phyloP scores from a whole-genome alignment of 1,140 invertebrate genomes.

The Heliconius hermathena region DNA sequence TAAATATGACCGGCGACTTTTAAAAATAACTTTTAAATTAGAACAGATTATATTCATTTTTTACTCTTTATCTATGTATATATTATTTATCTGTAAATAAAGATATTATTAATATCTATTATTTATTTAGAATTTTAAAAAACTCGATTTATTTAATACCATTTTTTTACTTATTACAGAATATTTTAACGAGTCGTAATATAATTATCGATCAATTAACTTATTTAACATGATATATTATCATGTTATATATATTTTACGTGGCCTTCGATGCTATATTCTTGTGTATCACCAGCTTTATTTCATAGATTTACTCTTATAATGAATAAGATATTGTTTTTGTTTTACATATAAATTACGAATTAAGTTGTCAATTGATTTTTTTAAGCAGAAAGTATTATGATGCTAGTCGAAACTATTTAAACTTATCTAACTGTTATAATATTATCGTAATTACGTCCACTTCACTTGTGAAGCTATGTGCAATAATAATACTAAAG shows the following conservation, averaged over 20 bases:
- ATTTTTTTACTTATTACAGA: background rate
- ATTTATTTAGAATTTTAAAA: background rate
- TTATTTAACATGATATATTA: slow-evolving; percentile 29
- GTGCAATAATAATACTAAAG: slow-evolving; percentile 60
- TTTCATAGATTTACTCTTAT: slow-evolving; percentile 14
- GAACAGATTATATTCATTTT: background rate
- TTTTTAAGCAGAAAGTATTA: slow-evolving; percentile 69
- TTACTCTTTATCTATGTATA: background rate
- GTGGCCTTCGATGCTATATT: slow-evolving; percentile 23
- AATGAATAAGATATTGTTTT: slow-evolving; percentile 14
- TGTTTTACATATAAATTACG: slow-evolving; percentile 1
- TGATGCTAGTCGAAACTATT: slow-evolving; percentile 73
- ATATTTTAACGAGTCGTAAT: background rate
- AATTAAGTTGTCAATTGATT: slow-evolving; percentile 39
- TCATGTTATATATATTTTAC: slow-evolving; percentile 26
- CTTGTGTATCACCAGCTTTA: slow-evolving; percentile 13
- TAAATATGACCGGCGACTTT: slow-evolving; percentile 25
- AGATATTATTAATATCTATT: background rate
- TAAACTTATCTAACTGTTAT: slow-evolving; percentile 41
- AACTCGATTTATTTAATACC: background rate
- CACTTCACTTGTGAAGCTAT: slow-evolving; percentile 59
- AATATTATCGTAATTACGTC: slow-evolving; percentile 44
- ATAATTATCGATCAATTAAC: slow-evolving; percentile 21
- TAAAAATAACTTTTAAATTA: background rate
- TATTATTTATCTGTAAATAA: slow-evolving; percentile 5